Conservation (phyloP, 2,113 vertebrate genomes). For the Taxidea taxus region DNA sequence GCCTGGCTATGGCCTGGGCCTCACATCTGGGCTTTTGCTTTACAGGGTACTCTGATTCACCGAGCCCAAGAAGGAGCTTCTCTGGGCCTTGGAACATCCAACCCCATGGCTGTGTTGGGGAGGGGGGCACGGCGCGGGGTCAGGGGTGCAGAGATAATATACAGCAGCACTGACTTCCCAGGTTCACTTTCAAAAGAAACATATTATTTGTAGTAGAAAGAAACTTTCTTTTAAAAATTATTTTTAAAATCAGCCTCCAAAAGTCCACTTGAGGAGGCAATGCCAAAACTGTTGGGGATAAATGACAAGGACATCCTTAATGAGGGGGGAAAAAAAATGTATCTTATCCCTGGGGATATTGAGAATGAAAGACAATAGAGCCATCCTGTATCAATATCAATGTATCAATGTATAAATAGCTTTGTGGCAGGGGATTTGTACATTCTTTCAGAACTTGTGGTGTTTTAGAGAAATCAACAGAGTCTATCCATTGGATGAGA, state of each 20-base stretch:
- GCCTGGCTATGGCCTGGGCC: not conserved
- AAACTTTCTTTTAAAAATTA: not conserved
- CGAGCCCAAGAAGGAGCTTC: not conserved
- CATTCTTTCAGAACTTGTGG: not conserved
- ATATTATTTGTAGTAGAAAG: not conserved
- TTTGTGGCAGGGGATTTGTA: not conserved
- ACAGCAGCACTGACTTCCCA: not conserved
- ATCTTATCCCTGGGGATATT: not conserved
- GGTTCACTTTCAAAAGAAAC: not conserved
- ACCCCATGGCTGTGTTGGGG: not conserved
- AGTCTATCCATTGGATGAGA: not conserved
- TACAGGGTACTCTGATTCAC: not conserved
- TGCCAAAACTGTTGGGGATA: not conserved
- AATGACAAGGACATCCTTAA: not conserved
- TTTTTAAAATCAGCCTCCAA: not conserved
- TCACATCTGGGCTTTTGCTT: not conserved
- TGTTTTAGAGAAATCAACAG: not conserved
- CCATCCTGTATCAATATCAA: not conserved
- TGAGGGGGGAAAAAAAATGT: not conserved
- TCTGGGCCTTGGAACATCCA: not conserved
- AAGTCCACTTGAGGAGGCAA: not conserved
- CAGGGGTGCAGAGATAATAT: fast-evolving
- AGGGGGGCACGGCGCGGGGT: fast-evolving
- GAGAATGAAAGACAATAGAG: not conserved
- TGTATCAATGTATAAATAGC: too few relatives aligned